phyloP scores from a whole-genome alignment of 2,797 vertebrate species.

The Falco concolor region DNA sequence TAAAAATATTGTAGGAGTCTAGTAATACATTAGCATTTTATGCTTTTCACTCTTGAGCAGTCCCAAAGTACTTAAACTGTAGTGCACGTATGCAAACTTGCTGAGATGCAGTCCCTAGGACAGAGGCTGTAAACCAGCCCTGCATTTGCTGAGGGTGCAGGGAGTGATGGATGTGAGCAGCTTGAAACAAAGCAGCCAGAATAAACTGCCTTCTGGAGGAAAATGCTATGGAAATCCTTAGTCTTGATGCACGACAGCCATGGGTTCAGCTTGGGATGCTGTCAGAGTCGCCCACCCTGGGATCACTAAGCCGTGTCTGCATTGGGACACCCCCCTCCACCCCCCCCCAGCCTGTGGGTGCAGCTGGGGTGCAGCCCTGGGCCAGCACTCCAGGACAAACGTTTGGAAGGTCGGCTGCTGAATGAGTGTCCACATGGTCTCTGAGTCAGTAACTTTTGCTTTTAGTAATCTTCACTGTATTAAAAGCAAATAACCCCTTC shows the following conservation, averaged over 20 bases:
- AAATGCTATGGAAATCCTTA: background rate
- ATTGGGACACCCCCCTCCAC: fast-evolving
- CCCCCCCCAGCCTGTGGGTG: background rate
- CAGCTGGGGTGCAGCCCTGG: fast-evolving
- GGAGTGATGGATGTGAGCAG: background rate
- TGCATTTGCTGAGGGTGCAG: background rate
- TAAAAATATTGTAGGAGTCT: conserved; percentile 65
- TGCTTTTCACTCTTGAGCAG: background rate
- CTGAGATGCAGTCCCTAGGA: background rate
- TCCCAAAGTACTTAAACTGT: background rate
- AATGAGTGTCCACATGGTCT: fast-evolving
- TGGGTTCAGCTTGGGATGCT: background rate
- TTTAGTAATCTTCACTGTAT: background rate
- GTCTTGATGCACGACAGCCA: background rate
- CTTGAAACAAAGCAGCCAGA: background rate
- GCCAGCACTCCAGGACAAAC: fast-evolving
- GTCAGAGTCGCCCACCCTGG: background rate
- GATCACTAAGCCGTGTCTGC: fast-evolving
- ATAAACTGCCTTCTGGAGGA: background rate
- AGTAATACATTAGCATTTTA: conserved; percentile 60
- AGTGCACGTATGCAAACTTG: background rate
- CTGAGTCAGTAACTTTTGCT: background rate
- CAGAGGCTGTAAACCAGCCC: background rate
- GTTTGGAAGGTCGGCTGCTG: background rate
- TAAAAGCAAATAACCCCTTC: background rate